Conservation (phyloP, 2,797 vertebrate genomes). For the Mustela erminea region DNA sequence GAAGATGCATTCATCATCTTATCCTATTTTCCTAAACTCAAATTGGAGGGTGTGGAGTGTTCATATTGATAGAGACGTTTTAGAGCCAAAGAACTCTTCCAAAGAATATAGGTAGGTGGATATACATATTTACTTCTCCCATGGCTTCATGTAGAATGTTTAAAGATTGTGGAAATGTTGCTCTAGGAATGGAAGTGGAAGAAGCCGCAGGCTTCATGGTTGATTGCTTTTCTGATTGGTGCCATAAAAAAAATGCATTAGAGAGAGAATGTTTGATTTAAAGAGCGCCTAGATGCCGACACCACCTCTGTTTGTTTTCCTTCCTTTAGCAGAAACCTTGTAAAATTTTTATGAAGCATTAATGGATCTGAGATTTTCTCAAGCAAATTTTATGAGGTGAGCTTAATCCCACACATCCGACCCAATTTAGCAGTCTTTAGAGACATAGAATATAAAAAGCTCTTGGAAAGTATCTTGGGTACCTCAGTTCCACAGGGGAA, state of each 20-base stretch:
- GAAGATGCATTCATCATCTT: slow-evolving; percentile 31
- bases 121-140: background rate
- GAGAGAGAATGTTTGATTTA: slow-evolving; percentile 88
- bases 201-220: slow-evolving; percentile 80
- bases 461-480: background rate
- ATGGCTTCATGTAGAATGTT: slow-evolving; percentile 62
- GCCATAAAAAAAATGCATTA: slow-evolving; percentile 82
- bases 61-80: slow-evolving; percentile 14
- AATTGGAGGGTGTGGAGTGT: background rate
- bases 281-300: slow-evolving; percentile 84
- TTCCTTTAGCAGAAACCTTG: slow-evolving; percentile 88
- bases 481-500: background rate
- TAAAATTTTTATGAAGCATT: slow-evolving; percentile 91
- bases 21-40: background rate
- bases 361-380: slow-evolving; percentile 87
- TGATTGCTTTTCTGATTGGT: slow-evolving; percentile 88
- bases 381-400: slow-evolving; percentile 84
- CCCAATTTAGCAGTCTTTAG: slow-evolving; percentile 75
- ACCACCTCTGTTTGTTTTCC: slow-evolving; percentile 89
- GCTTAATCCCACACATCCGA: slow-evolving; percentile 74
- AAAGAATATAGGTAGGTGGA: background rate
- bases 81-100: slow-evolving; percentile 7
- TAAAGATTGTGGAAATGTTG: slow-evolving; percentile 76
- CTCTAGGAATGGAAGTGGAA: slow-evolving; percentile 80
- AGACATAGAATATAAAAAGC: slow-evolving; percentile 20